Conservation (phyloP, 1,140 invertebrate species). For the Campoletis sonorensis region DNA sequence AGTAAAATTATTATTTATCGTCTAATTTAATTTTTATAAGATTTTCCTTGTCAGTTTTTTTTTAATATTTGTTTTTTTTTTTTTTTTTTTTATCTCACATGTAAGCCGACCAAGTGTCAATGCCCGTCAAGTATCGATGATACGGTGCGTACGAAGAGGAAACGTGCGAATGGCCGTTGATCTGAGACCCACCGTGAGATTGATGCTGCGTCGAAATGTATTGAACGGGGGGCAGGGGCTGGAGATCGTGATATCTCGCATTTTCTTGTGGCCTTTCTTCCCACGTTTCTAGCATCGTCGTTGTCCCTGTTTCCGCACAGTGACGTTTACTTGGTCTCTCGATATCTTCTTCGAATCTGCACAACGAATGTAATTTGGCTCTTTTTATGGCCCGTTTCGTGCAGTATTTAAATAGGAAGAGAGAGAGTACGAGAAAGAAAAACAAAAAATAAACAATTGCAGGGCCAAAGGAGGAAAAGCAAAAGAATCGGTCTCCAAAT, state of each 20-base stretch:
- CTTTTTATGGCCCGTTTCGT: too few species aligned
- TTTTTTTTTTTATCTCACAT: conserved; percentile 34
- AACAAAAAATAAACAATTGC: too few species aligned
- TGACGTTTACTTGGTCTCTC: conserved; percentile 72
- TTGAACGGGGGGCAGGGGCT: conserved; percentile 72
- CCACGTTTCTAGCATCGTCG: conserved; percentile 61
- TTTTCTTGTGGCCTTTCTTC: conserved; percentile 72
- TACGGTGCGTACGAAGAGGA: conserved; percentile 65
- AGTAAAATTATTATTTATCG: conserved; percentile 5
- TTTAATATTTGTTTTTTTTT: too few species aligned
- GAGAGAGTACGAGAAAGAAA: too few species aligned
- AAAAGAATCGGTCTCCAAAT: too few species aligned
- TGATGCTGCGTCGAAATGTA: conserved; percentile 68
- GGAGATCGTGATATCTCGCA: conserved; percentile 76
- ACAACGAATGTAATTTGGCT: background rate
- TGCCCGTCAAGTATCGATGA: conserved; percentile 68
- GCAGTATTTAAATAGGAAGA: too few species aligned
- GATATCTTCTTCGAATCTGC: conserved; percentile 72
- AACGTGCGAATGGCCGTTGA: conserved; percentile 52
- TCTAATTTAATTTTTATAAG: background rate
- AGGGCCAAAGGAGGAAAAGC: too few species aligned
- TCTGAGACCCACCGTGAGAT: conserved; percentile 60
- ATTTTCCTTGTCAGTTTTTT: too few species aligned
- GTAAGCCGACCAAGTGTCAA: conserved; percentile 70
- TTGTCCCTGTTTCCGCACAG: conserved; percentile 62